Evolutionary conservation across 2,797 vertebrate genomes (phyloP), one percentile per base, ranked within the genome.

Genomic region (Heliangelus exortis): DNA sequence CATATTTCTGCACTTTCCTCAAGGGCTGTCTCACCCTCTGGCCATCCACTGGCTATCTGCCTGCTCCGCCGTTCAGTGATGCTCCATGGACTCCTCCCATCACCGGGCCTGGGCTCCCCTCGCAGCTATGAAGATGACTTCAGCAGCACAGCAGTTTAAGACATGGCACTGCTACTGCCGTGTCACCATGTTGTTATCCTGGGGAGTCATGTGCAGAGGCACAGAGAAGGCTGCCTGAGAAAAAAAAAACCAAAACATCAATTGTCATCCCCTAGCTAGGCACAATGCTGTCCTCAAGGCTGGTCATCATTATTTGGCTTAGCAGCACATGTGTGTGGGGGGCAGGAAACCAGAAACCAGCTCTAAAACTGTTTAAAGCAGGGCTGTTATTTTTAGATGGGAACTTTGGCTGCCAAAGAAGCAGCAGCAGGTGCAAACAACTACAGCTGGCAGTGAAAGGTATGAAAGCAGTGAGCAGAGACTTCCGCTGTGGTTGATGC

Each of bases 381-480:
- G 34, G 67, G 58, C 90, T 78, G 29, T 47, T 93, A 79, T 93
- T 95, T 95, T 72, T 63, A 92, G 90, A 28, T 43, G 59, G 94
- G 96, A 96, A 93, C 95, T 61, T 62, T 78, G 86, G 84, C 86
- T 67, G 71, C 59, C 9, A 68, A 91, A 66, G 87, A 92, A 72
- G 83, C 84, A 82, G 41, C 80, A 89, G 74, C 97, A 98, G 97
- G 98, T 97, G 98, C 96, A 95, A 86, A 59, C 45, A 3, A 89
- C 73, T 88, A 78, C 97, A 97, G 95, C 96, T 97, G 97, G 90
- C 90, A 97, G 98, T 98, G 98, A 98, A 98, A 98, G 98, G 97
- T 95, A 95, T 87, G 97, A 97, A 97, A 97, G 97, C 96, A 96
- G 89, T 29, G 12, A 95, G 92, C 41, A 28, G 72, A 72, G 71